Evolutionary conservation across 2,113 vertebrate species (phyloP), one percentile per base, ranked within the genome.

Genomic region (Hiodon alosoides): DNA sequence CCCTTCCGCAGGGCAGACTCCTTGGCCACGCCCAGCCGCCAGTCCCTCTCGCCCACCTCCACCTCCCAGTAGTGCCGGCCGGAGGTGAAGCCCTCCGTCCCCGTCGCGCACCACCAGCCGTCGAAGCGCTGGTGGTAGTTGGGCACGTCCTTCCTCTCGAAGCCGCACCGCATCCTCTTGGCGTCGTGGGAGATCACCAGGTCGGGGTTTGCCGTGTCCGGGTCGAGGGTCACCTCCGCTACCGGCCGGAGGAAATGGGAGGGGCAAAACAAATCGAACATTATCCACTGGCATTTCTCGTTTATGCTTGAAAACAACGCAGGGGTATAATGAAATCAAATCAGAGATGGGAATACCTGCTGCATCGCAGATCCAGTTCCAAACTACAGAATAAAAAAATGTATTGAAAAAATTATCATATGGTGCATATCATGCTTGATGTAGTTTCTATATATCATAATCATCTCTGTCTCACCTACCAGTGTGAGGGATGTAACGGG

Each of bases 1-100:
- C 89, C 90, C 77, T 90, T 93, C 79, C 94, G 87, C 6, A 89
- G 77, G 0, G 95, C 80, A 0, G 94, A 95, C 8, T 92, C 94
- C 0, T 76, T 87, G 76, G 93, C 95, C 81, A 96, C 90, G 0
- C 96, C 96, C 0, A 98, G 89, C 14, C 94, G 90, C 96, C 96
- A 98, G 72, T 95, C 95, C 0, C 93, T 90, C 5, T 91, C 78
- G 0, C 95, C 88, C 0, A 90, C 90, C 78, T 93, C 90, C 76
- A 94, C 92, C 78, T 95, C 93, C 94, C 94, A 95, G 87, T 88
- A 93, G 76, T 89, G 87, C 5, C 90, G 87, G 0, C 93, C 94
- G 0, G 83, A 85, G 55, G 75, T 1, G 81, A 88, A 93, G 46
- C 85, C 78, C 47, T 87, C 79, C 5, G 0, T 72, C 17, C 81